Base-by-base conservation (phyloP, 2,888 invertebrate genomes). In the Crioceris asparagi region DNA sequence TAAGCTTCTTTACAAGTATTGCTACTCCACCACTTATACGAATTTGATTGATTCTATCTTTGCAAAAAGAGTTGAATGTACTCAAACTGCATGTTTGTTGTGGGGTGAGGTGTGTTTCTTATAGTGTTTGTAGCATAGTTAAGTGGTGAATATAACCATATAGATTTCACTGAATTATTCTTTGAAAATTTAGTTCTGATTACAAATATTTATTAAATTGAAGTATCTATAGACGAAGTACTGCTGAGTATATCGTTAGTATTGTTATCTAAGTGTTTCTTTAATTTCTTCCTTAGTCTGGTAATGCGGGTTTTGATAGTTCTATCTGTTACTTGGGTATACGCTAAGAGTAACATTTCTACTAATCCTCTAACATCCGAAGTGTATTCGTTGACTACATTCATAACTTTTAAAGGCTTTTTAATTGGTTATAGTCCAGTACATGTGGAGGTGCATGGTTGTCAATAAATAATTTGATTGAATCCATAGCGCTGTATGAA, bases 101-200 rank as follows among this genome's bases (percentile, higher is more conserved):
- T 29, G n/a, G 19, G 19, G 14, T 35, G 19, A 43, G 40, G 35
- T 43, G 29, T 3, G 43, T 43, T 41, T 46, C 40, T 40, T 45
- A 37, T 2, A 30, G 23, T n/a, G 17, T 6, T n/a, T 23, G 23
- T 10, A 31, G 11, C 36, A 36, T 36, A 10, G 21, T 16, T 10
- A 31, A 15, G 12, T 26, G 21, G 17, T n/a, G n/a, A n/a, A 31
- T 30, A 14, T 32, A 10, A 18, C n/a, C 12, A 19, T 18, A 8
- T 29, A 14, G 11, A 29, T 14, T 29, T 29, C 29, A 4, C 16
- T 16, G 8, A 29, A 5, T 11, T 29, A 16, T 29, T 26, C 12
- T 12, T 4, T 7, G 5, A 15, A 7, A 21, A 11, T 32, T 23
- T 32, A 32, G 14, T 32, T 32, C 21, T 7, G 26, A 16, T n/a